These are phyloP conservation scores for Aurelia coerulea DNA, from an alignment of 30 jellyfish, hydroid and myxozoan genomes.

Conservation along the genomic window DNA sequence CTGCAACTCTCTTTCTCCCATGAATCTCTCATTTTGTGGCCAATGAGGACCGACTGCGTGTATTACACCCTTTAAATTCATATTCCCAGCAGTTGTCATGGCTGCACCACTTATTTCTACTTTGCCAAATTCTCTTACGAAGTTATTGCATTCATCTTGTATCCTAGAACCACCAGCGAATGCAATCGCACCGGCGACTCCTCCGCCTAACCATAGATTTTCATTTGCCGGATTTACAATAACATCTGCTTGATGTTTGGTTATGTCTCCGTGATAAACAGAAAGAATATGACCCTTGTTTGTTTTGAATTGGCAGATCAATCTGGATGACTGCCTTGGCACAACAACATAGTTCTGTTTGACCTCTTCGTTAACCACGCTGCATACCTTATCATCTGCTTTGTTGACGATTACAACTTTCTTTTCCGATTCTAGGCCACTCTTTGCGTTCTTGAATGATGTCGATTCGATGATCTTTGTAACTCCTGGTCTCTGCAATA, in stretches of 20 bases:
- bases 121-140: slow-evolving; percentile 1
- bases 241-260: slow-evolving; percentile 31
- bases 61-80: slow-evolving; percentile 5
- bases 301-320: slow-evolving; percentile 7
- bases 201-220: slow-evolving; percentile 29
- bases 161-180: slow-evolving; percentile 34
- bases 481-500: slow-evolving; percentile 44
- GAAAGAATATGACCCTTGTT: slow-evolving; percentile 1
- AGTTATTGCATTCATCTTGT: slow-evolving; percentile 40
- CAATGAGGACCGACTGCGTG: slow-evolving; percentile 63
- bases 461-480: not conserved
- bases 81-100: slow-evolving; percentile 42
- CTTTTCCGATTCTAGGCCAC: slow-evolving; percentile 17
- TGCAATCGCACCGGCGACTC: slow-evolving; percentile 52
- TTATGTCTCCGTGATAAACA: slow-evolving; percentile 53
- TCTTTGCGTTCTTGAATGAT: not conserved
- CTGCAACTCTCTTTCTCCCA: slow-evolving; percentile 16
- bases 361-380: slow-evolving; percentile 8
- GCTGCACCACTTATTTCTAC: slow-evolving; percentile 22
- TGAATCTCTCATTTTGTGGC: slow-evolving; percentile 6
- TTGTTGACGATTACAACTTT: slow-evolving; percentile 21
- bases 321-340: not conserved
- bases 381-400: slow-evolving; percentile 10
- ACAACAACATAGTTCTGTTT: not conserved
- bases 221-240: slow-evolving; percentile 49